These are phyloP conservation scores for Leptodirus hochenwartii DNA, from an alignment of 2,888 invertebrate genomes.

Conservation along the genomic window DNA sequence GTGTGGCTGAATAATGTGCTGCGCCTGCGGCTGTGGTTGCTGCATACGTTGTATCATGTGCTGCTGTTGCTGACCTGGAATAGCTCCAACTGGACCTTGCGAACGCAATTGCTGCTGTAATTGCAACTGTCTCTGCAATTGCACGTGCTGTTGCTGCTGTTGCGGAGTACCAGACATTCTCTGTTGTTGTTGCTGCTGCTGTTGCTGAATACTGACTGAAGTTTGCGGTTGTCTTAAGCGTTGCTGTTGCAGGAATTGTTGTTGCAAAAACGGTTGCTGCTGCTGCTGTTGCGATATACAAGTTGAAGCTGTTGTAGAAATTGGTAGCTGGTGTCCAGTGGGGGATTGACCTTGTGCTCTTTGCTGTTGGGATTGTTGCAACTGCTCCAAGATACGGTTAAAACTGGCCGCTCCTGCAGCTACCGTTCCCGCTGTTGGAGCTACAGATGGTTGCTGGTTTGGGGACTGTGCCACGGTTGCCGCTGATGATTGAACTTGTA, in stretches of 20 bases:
- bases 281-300: conserved; percentile 22
- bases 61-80: conserved; percentile 11
- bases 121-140: conserved; percentile 14
- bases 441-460: conserved; percentile 16
- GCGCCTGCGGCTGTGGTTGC: conserved; percentile 10
- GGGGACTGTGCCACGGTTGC: too few relatives aligned
- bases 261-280: conserved; percentile 23
- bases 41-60: conserved; percentile 14
- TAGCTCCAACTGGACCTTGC: conserved; percentile 1
- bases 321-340: too few relatives aligned
- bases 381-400: conserved; percentile 20
- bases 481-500: conserved; percentile 23
- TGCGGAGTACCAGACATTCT: conserved; percentile 14
- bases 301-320: conserved; percentile 20
- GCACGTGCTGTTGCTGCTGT: conserved; percentile 13
- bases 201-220: conserved; percentile 12
- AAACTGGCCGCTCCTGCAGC: conserved; percentile 14
- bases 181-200: conserved; percentile 12
- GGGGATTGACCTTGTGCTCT: conserved; percentile 17
- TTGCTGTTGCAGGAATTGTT: conserved; percentile 18
- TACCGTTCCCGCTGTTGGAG: conserved; percentile 16
- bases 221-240: conserved; percentile 12
- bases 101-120: conserved; percentile 15
- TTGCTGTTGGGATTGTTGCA: conserved; percentile 17
- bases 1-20: conserved; percentile 15